Evolutionary conservation across 2,888 invertebrate species (phyloP), one percentile per base, ranked within the genome.

Genomic region (Synanthedon myopaeformis): DNA sequence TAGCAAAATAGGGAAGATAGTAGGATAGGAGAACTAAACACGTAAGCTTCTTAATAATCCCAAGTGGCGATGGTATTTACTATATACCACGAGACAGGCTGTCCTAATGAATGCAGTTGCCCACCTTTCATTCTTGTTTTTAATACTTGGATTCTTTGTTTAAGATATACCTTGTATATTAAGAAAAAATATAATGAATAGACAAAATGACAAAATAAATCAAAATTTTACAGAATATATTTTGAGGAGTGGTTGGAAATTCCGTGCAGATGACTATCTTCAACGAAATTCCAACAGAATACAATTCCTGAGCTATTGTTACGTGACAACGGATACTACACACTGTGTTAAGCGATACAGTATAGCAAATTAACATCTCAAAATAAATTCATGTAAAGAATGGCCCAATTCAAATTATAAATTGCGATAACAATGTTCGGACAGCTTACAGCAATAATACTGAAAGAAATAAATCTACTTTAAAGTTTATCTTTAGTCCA

Each of bases 241-340:
- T 23, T 13, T 19, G 23, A 53, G 53, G 53, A 51, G 51, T 35
- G 17, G 45, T 45, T 12, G 45, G 45, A 49, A 14, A 49, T 13
- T 57, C 59, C 61, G 58, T 61, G 59, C 59, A 64, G 77, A 79
- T 75, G 59, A 57, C 67, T 69, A 80, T 80, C 79, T 69, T 57
- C 55, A 58, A 61, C 63, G 62, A 70, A 76, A 81, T 82, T 75
- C 79, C 77, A 69, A 58, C 42, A 73, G 71, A 71, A 66, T 70
- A 74, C 69, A 71, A 71, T 58, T 65, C 63, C 66, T 66, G 65
- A 64, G 69, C 72, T 70, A 69, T 60, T 61, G 61, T 70, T 76
- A 80, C 79, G 82, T 82, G 80, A 73, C 69, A 56, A 64, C 61
- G 63, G 59, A 59, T 58, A 60, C 55, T 52, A 45, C 45, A 49